Percentiles rank a stretch among this genome's conserved stretches.
Conservation (phyloP, 1,140 invertebrate species). For the Drosophila insularis region DNA sequence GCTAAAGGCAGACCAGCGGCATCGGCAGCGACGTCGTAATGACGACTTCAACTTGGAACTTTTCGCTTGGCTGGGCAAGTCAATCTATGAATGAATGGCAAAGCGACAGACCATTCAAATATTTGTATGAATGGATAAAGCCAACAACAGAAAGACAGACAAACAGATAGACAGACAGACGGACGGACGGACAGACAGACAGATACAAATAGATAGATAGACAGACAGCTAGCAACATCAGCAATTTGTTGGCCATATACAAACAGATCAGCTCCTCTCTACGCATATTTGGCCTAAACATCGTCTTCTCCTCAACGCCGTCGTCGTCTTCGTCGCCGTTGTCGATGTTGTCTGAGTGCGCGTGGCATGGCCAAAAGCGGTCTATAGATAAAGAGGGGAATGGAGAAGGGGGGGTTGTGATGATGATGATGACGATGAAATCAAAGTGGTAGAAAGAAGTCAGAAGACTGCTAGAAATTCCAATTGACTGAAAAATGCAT, state of each 20-base stretch:
- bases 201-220: neutral
- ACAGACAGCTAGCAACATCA: slow-evolving; percentile 37
- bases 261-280: slow-evolving; percentile 65
- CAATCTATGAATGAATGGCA: slow-evolving; percentile 76
- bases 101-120: slow-evolving; percentile 59
- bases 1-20: slow-evolving; percentile 13
- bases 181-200: neutral
- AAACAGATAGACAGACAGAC: neutral
- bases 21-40: slow-evolving; percentile 23
- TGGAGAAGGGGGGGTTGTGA: neutral
- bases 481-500: slow-evolving; percentile 71
- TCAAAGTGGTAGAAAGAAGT: slow-evolving; percentile 37
- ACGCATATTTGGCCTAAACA: slow-evolving; percentile 78
- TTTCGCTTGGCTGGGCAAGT: slow-evolving; percentile 74
- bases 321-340: neutral
- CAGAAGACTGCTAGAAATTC: slow-evolving; percentile 53
- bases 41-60: slow-evolving; percentile 42
- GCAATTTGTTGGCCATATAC: slow-evolving; percentile 76
- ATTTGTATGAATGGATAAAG: slow-evolving; percentile 66
- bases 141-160: slow-evolving; percentile 44
- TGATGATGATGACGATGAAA: slow-evolving; percentile 13
- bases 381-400: neutral
- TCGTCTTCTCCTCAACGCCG: slow-evolving; percentile 18
- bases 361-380: slow-evolving; percentile 69
- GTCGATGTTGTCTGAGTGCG: slow-evolving; percentile 36